Percentiles rank a stretch among this genome's conserved stretches.
phyloP scores from a whole-genome alignment of 2,113 vertebrate species.

The Hystrix brachyura region DNA sequence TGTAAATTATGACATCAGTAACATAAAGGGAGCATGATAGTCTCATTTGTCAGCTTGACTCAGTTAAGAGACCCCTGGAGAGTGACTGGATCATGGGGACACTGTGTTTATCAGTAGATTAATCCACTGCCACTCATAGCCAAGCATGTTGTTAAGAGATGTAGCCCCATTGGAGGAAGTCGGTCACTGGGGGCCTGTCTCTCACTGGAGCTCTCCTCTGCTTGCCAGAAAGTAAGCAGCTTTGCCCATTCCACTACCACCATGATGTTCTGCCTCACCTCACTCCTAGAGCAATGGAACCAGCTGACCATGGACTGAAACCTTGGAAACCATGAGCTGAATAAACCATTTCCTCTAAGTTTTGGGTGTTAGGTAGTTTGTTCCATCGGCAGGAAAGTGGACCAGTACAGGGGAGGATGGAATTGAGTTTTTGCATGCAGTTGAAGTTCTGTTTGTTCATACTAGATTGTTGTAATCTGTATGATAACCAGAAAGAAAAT shows the following conservation, averaged over 20 bases:
- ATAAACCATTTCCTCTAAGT: background rate
- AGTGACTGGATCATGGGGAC: no score
- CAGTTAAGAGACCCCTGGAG: no score
- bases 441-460: background rate
- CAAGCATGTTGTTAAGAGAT: background rate
- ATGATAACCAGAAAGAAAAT: background rate
- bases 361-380: background rate
- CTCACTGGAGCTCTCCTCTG: background rate
- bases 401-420: background rate
- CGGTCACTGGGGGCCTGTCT: background rate
- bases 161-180: background rate
- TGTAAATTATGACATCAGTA: background rate
- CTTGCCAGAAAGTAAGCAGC: background rate
- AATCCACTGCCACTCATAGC: no score
- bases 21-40: background rate
- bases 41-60: no score
- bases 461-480: background rate
- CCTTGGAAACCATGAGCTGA: background rate
- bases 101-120: no score
- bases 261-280: background rate
- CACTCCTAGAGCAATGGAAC: background rate
- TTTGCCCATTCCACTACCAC: background rate
- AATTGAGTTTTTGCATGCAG: background rate
- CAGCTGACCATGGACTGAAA: background rate
- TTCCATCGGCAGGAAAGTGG: background rate